Evolutionary conservation across 2,113 vertebrate species (phyloP).

Genomic region (Galeopterus variegatus): DNA sequence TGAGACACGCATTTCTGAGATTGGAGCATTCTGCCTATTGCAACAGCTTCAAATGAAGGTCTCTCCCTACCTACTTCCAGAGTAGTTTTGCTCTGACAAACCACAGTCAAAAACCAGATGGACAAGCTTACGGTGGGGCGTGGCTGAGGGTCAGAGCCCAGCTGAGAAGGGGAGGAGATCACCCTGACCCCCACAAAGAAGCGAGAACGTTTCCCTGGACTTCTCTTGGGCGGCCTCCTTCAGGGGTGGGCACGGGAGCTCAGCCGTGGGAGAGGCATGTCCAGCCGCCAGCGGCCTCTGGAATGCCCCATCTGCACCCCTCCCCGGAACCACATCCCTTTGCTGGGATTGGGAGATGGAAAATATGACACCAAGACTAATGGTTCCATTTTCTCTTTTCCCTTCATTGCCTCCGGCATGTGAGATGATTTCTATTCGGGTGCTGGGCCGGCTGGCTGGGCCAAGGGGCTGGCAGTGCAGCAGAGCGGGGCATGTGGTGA

Average conservation of each 20-base stretch:
- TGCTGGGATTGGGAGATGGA: neutral
- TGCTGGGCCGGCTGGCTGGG: rapidly evolving
- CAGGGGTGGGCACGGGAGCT: neutral
- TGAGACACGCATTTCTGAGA: neutral
- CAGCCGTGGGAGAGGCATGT: rapidly evolving
- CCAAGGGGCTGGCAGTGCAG: neutral
- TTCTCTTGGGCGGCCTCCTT: rapidly evolving
- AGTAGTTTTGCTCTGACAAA: neutral
- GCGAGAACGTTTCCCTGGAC: rapidly evolving
- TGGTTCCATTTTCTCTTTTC: neutral
- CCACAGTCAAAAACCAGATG: too few relatives aligned
- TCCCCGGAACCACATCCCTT: rapidly evolving
- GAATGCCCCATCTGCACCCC: rapidly evolving
- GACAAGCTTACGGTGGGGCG: neutral
- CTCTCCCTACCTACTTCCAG: neutral
- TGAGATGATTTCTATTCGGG: neutral
- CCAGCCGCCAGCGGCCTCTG: rapidly evolving
- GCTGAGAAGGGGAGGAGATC: neutral
- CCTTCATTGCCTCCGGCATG: neutral
- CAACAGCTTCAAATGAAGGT: neutral
- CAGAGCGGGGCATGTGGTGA: rapidly evolving
- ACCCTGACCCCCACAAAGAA: neutral
- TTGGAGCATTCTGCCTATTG: neutral
- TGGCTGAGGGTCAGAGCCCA: neutral
- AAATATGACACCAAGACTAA: neutral